Conservation (phyloP, 2,888 invertebrate genomes). For the Aleiodes alternator region DNA sequence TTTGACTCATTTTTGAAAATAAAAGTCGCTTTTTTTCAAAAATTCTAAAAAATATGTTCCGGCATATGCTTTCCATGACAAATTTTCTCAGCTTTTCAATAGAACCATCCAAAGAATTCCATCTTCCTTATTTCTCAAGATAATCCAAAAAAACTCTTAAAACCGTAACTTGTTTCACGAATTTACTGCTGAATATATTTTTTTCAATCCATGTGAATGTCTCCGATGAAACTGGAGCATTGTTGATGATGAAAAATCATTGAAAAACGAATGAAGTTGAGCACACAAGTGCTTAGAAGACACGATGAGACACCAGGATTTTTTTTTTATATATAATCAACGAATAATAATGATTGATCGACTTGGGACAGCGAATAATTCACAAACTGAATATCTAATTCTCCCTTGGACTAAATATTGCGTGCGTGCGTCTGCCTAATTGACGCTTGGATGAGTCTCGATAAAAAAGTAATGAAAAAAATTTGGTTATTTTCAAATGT, state of each 20-base stretch:
- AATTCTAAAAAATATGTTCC: no score
- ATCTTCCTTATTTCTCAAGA: not conserved
- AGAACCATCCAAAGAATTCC: not conserved
- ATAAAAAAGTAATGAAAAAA: constrained; percentile 34
- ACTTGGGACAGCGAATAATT: constrained; percentile 31
- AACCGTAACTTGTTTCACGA: no score
- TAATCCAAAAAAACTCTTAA: no score
- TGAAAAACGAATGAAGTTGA: constrained; percentile 25
- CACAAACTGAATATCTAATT: constrained; percentile 7
- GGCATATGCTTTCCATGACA: no score
- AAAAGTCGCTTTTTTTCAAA: no score
- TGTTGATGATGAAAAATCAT: constrained; percentile 13
- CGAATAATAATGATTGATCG: constrained; percentile 36
- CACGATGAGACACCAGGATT: constrained; percentile 15
- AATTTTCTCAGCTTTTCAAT: no score
- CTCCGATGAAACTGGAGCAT: constrained; percentile 39
- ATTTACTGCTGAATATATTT: no score
- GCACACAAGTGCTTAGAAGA: constrained; percentile 24
- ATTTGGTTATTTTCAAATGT: not conserved
- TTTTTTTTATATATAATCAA: not conserved
- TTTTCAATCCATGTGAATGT: not conserved
- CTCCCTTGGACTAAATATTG: constrained; percentile 24
- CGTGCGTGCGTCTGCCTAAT: constrained; percentile 44
- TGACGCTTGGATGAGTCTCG: constrained; percentile 36
- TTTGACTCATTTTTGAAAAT: no score